Base-by-base conservation (phyloP, 2,888 invertebrate genomes). In the Drosophila pseudotakahashii region DNA sequence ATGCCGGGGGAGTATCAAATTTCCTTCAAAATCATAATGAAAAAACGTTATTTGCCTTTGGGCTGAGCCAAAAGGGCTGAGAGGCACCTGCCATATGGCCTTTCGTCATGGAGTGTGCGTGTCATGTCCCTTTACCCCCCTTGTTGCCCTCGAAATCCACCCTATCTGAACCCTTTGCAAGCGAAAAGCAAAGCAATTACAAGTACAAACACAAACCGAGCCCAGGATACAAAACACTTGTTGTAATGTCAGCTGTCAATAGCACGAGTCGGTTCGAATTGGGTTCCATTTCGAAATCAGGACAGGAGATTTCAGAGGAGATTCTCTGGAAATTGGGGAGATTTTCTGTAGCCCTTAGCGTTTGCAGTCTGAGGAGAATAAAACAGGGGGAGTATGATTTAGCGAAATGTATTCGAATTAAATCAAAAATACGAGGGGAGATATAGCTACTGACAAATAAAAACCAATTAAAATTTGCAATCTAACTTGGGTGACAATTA, bases 231-330 rank as follows among this genome's bases (percentile, higher is more conserved):
- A 64, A 70, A 84, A 82, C 83, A 83, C 83, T 83, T 84, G 83
- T 86, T 86, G 81, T 81, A 83, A 83, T 74, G 87, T 84, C 83
- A 84, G 83, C 87, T 84, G 83, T 84, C 83, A 84, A 86, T 84
- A 73, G 75, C 84, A 84, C 77, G 72, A 79, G 81, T 73, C 69
- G 64, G 14, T 13, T 45, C 32, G 52, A 63, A 64, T 63, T 64
- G 59, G 45, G 53, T 34, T 66, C 16, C 53, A 39, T 53, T 47
- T 47, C 13, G 10, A n/a, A 53, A 34, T 10, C 44, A n/a, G 39
- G 41, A 26, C n/a, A 13, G 32, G 23, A 37, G 52, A 11, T 26
- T 51, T 39, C n/a, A 32, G 11, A 13, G 16, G 11, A 32, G 48
- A 48, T 34, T 9, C n/a, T 7, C 19, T 14, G 59, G 26, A 32